phyloP scores from a whole-genome alignment of 2,888 invertebrate species.

The Masnerella sp. region DNA sequence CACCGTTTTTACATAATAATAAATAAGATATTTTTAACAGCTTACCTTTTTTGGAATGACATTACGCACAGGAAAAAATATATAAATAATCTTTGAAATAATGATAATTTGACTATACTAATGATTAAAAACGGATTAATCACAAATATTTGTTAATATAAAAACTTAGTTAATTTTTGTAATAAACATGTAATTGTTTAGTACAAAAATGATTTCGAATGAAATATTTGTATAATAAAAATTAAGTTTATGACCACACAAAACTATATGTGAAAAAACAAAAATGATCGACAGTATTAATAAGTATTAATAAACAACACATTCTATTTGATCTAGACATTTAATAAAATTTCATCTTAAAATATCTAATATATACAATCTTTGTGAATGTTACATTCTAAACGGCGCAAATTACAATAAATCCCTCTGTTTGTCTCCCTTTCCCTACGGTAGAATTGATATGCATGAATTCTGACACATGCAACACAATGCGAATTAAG shows the following conservation, averaged over 20 bases:
- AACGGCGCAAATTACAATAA: slow-evolving; percentile 57
- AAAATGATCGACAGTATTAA: not conserved
- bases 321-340: slow-evolving; percentile 50
- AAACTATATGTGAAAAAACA: not conserved
- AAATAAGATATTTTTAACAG: too few relatives aligned
- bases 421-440: slow-evolving; percentile 50
- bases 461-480: slow-evolving; percentile 49
- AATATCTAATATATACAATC: slow-evolving; percentile 58
- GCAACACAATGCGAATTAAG: slow-evolving; percentile 53
- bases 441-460: slow-evolving; percentile 49
- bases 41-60: slow-evolving; percentile 26
- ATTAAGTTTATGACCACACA: not conserved
- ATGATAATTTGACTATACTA: not conserved
- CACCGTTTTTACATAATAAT: too few relatives aligned
- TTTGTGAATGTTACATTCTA: slow-evolving; percentile 53
- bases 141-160: not conserved
- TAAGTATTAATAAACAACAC: slow-evolving; percentile 37
- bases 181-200: too few relatives aligned
- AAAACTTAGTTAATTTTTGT: not conserved
- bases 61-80: slow-evolving; percentile 4
- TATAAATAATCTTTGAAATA: not conserved
- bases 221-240: not conserved
- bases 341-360: slow-evolving; percentile 58
- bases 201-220: too few relatives aligned
- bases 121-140: not conserved